Evolutionary conservation across 1,140 invertebrate genomes (phyloP).

Genomic region (Drosophila sechellia): DNA sequence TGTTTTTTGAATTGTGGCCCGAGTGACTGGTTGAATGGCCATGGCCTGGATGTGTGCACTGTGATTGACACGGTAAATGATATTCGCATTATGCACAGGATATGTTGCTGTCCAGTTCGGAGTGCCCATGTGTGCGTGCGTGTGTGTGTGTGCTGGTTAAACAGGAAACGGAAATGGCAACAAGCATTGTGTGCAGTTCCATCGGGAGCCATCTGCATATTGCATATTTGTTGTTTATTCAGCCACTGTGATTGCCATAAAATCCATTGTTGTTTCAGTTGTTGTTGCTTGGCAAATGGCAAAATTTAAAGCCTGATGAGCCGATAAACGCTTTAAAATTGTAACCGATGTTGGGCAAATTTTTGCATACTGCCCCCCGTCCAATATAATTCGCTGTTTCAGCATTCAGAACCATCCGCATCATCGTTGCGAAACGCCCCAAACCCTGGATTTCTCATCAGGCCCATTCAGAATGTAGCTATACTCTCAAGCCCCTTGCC

Average conservation of each 20-base stretch:
- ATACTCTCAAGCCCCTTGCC: conserved; percentile 74
- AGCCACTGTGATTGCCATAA: conserved; percentile 52
- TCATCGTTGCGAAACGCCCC: conserved; percentile 13
- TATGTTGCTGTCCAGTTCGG: conserved; percentile 53
- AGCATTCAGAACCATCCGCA: conserved; percentile 55
- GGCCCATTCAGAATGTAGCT: conserved; percentile 77
- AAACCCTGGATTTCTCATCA: conserved; percentile 23
- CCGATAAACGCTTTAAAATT: conserved; percentile 47
- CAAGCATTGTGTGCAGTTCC: conserved; percentile 67
- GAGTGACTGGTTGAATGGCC: conserved; percentile 42
- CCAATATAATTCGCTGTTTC: conserved; percentile 58
- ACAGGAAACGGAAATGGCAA: conserved; percentile 82
- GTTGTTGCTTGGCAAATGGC: conserved; percentile 29
- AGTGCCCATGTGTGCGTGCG: conserved; percentile 20
- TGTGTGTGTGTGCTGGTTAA: conserved; percentile 42
- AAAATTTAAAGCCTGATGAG: conserved; percentile 37
- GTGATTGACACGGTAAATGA: conserved; percentile 82
- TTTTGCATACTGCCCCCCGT: conserved; percentile 8
- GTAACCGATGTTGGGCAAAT: conserved; percentile 3
- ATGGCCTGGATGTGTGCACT: conserved; percentile 45
- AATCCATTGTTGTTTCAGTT: conserved; percentile 35
- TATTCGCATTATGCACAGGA: conserved; percentile 79
- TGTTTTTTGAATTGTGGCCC: conserved; percentile 30
- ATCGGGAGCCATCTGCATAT: conserved; percentile 51
- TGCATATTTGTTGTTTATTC: conserved; percentile 63